Conservation (phyloP, 2,113 vertebrate species). For the Engystomops pustulosus region DNA sequence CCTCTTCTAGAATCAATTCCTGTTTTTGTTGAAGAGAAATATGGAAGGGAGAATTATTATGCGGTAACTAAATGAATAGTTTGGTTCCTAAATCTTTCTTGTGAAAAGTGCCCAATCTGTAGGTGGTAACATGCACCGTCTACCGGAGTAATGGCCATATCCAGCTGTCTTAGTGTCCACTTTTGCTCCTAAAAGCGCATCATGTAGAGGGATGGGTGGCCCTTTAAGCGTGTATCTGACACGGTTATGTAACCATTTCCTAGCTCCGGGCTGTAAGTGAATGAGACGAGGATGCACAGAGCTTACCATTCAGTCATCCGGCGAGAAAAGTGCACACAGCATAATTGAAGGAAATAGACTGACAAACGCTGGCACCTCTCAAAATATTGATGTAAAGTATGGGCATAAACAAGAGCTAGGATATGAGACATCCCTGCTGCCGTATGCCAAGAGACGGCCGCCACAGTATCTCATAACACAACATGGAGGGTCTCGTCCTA, state of each 20-base stretch:
- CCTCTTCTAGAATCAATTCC: not conserved
- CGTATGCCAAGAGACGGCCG: not conserved
- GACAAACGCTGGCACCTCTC: slow-evolving; percentile 25
- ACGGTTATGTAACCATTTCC: slow-evolving; percentile 32
- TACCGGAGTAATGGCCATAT: not conserved
- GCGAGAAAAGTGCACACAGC: slow-evolving; percentile 10
- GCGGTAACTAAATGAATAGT: not conserved
- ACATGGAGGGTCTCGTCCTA: not conserved
- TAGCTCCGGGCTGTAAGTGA: slow-evolving; percentile 28
- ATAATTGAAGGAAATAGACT: slow-evolving; percentile 25
- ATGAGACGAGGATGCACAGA: slow-evolving; percentile 37
- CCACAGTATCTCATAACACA: too few species aligned
- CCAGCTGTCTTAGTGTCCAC: not conserved
- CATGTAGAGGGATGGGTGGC: not conserved
- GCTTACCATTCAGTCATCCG: slow-evolving; percentile 22
- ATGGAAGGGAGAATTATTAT: not conserved
- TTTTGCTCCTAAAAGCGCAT: not conserved
- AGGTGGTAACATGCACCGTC: not conserved
- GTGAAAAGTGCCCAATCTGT: not conserved
- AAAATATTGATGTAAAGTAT: not conserved
- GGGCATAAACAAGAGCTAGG: not conserved
- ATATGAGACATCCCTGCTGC: not conserved
- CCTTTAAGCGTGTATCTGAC: slow-evolving; percentile 28
- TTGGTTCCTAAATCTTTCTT: not conserved
- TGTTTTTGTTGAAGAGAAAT: not conserved